A percentile compares a stretch with the other conserved stretches of the same genome.
Conservation (phyloP, 2,113 vertebrate species). For the Erpornis zantholeuca region DNA sequence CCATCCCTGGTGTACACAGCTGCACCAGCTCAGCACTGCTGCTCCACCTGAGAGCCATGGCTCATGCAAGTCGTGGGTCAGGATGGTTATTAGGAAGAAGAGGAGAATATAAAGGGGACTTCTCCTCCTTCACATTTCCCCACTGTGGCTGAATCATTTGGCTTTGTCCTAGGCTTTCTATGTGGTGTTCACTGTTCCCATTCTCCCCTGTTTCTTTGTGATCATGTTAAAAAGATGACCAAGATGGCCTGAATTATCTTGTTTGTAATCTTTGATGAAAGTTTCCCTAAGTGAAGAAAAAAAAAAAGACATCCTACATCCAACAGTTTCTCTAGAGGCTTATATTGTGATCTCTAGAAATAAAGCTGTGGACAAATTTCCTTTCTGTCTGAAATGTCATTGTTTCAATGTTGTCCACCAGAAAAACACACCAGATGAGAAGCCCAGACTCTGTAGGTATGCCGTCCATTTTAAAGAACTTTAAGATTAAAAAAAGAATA, state of each 20-base stretch:
- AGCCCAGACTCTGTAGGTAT: not conserved
- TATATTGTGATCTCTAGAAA: not conserved
- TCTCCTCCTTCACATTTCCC: accelerated
- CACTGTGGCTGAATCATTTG: accelerated
- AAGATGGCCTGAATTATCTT: not conserved
- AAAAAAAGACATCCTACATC: not conserved
- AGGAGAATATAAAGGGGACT: not conserved
- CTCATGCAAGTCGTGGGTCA: not conserved
- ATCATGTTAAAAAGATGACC: not conserved
- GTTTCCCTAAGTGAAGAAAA: not conserved
- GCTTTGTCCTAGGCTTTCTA: not conserved
- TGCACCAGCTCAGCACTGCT: not conserved
- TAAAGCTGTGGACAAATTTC: not conserved
- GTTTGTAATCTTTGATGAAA: not conserved
- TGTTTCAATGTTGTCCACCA: not conserved
- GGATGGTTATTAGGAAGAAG: not conserved
- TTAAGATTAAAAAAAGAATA: not conserved
- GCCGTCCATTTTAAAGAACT: not conserved
- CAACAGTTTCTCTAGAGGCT: not conserved
- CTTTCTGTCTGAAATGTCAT: not conserved
- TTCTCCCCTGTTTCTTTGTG: not conserved
- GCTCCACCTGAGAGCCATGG: not conserved
- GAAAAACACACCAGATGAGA: not conserved
- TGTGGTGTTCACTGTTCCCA: not conserved
- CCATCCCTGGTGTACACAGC: not conserved